These are phyloP conservation scores for Gymnothorax reevesii DNA, from an alignment of 2,797 vertebrate genomes.

Conservation along the genomic window DNA sequence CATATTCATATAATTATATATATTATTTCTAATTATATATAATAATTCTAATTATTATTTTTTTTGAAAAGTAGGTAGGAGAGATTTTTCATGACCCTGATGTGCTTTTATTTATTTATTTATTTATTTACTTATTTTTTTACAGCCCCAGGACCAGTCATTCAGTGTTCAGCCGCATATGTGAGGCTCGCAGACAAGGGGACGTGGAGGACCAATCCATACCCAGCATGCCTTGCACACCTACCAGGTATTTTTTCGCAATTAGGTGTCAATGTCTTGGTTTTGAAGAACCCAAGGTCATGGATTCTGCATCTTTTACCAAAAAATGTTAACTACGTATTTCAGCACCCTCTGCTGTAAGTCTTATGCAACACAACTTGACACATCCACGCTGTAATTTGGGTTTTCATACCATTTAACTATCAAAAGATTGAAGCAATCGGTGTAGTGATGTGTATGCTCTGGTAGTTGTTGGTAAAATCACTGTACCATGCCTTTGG, in stretches of 20 bases:
- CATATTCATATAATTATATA: too few relatives aligned
- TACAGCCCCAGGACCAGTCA: slow-evolving; percentile 68
- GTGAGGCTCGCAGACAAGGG: slow-evolving; percentile 78
- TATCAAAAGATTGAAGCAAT: not conserved
- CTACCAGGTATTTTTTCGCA: slow-evolving; percentile 69
- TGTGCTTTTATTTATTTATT: slow-evolving; percentile 33
- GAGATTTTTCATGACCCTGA: slow-evolving; percentile 31
- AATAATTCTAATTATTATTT: too few relatives aligned
- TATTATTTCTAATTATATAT: too few relatives aligned
- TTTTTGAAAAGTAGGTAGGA: too few relatives aligned
- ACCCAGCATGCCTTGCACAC: slow-evolving; percentile 51
- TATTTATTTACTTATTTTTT: slow-evolving; percentile 41
- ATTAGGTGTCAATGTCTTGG: not conserved
- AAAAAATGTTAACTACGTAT: not conserved
- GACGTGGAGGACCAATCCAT: slow-evolving; percentile 62
- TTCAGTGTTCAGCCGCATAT: slow-evolving; percentile 84
- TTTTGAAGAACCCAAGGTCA: slow-evolving; percentile 5
- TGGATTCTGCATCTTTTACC: slow-evolving; percentile 5
- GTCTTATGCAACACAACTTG: not conserved
- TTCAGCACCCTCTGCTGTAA: slow-evolving; percentile 28
- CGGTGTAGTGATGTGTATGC: not conserved
- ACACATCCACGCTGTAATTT: not conserved
- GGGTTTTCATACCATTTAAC: too few relatives aligned
- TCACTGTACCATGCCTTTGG: not conserved
- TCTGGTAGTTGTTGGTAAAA: not conserved